A percentile compares a stretch with the other conserved stretches of the same genome.
Conservation (phyloP, 2,113 vertebrate genomes). For the Neodon shergylaensis region DNA sequence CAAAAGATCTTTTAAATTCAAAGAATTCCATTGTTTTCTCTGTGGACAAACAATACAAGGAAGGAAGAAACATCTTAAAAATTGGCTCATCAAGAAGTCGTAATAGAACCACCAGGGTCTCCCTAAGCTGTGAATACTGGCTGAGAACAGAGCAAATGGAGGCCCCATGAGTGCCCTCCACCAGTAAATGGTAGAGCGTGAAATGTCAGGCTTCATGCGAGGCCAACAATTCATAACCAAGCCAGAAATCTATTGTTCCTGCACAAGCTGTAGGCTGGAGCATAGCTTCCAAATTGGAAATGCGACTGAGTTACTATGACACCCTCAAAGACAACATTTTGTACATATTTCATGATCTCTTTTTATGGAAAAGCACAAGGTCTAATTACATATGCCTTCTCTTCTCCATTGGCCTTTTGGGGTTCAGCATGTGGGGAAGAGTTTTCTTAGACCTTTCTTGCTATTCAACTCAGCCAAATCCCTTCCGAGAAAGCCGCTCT, state of each 20-base stretch:
- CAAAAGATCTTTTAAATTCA: not conserved
- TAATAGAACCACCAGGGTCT: not conserved
- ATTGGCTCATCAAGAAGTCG: not conserved
- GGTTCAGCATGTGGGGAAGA: slow-evolving; percentile 31
- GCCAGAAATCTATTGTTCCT: not conserved
- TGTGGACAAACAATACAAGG: not conserved
- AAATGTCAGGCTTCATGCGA: not conserved
- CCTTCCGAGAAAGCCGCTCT: not conserved
- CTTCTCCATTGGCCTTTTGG: slow-evolving; percentile 59
- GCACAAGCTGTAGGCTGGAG: not conserved
- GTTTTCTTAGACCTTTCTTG: slow-evolving; percentile 53
- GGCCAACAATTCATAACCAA: not conserved
- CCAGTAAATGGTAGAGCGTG: not conserved
- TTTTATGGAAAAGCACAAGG: slow-evolving; percentile 60
- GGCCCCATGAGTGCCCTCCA: not conserved
- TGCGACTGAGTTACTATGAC: slow-evolving; percentile 15
- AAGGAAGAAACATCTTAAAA: not conserved
- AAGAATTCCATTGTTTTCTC: slow-evolving; percentile 1
- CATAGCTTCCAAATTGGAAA: slow-evolving; percentile 41
- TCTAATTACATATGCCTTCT: slow-evolving; percentile 54
- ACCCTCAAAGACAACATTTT: slow-evolving; percentile 55
- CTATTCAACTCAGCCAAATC: slow-evolving; percentile 46
- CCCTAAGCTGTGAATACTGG: not conserved
- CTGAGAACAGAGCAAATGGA: not conserved
- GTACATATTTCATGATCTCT: slow-evolving; percentile 62